Conservation (phyloP, 1,140 invertebrate genomes). For the Dufourea novaeangliae region DNA sequence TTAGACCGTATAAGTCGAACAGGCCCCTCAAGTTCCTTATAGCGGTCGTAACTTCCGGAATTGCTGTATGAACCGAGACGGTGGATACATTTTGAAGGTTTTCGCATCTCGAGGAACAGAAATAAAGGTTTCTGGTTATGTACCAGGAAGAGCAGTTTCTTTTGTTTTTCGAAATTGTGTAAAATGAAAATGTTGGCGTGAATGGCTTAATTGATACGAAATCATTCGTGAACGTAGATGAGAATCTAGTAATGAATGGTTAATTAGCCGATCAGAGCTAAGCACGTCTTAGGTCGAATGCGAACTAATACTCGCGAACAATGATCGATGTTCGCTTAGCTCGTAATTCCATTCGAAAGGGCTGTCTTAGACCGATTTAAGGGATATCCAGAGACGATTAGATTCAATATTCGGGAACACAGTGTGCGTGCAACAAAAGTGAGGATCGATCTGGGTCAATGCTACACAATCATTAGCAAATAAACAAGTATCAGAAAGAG, state of each 20-base stretch:
- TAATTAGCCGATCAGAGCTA: conserved; percentile 39
- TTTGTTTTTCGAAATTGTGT: too few species aligned
- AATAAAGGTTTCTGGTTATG: neutral
- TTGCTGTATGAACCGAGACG: neutral
- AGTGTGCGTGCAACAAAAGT: neutral
- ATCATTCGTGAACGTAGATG: neutral
- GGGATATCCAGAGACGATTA: conserved; percentile 45
- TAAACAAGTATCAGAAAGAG: too few species aligned
- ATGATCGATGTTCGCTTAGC: conserved; percentile 25
- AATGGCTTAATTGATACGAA: too few species aligned
- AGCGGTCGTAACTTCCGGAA: neutral
- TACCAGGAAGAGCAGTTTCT: too few species aligned
- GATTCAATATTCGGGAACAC: conserved; percentile 39
- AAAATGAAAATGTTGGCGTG: too few species aligned
- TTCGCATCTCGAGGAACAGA: neutral
- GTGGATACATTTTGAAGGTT: neutral
- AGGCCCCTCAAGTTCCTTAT: neutral
- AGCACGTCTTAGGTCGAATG: conserved; percentile 9
- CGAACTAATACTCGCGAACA: conserved; percentile 19
- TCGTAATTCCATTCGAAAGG: conserved; percentile 20
- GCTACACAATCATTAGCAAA: too few species aligned
- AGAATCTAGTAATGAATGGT: neutral
- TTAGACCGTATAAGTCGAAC: neutral
- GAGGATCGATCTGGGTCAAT: neutral
- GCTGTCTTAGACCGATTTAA: conserved; percentile 28